These are phyloP conservation scores for Drosophila prosaltans DNA, from an alignment of 1,140 invertebrate genomes.

Conservation along the genomic window DNA sequence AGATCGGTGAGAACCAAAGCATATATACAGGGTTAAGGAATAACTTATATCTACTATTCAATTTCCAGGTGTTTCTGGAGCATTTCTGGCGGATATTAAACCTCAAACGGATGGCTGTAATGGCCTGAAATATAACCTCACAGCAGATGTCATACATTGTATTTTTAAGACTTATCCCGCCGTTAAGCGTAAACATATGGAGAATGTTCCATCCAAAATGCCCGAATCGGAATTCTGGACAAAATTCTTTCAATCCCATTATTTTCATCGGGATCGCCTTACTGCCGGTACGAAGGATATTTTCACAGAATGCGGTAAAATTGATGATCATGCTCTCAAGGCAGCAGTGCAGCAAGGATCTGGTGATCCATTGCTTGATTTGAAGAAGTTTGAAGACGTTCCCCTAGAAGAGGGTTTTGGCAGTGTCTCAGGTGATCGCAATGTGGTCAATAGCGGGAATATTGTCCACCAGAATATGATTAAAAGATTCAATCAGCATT, in stretches of 20 bases:
- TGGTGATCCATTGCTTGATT: slow-evolving; percentile 91
- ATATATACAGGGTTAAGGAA: no score
- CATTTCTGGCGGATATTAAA: slow-evolving; percentile 96
- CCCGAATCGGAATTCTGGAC: slow-evolving; percentile 99
- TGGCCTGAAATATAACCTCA: slow-evolving; percentile 98
- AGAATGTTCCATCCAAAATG: slow-evolving; percentile 98
- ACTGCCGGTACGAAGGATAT: slow-evolving; percentile 95
- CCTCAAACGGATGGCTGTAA: slow-evolving; percentile 98
- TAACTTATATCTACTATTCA: no score
- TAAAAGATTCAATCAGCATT: slow-evolving; percentile 98
- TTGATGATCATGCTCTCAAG: slow-evolving; percentile 94
- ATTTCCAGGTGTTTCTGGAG: slow-evolving; percentile 89
- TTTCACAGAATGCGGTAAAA: slow-evolving; percentile 98
- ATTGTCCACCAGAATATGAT: slow-evolving; percentile 96
- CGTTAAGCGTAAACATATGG: slow-evolving; percentile 97
- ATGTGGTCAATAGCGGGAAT: slow-evolving; percentile 86
- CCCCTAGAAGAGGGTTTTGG: slow-evolving; percentile 88
- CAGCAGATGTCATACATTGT: slow-evolving; percentile 97
- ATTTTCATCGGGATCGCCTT: slow-evolving; percentile 98
- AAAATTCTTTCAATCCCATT: slow-evolving; percentile 99
- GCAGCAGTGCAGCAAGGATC: slow-evolving; percentile 91
- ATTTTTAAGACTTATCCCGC: slow-evolving; percentile 99
- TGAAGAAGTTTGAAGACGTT: slow-evolving; percentile 91
- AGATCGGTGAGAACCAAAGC: slow-evolving; percentile 87
- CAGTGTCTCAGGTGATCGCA: slow-evolving; percentile 85